phyloP scores from a whole-genome alignment of 2,797 vertebrate genomes.

The Chelon labrosus region DNA sequence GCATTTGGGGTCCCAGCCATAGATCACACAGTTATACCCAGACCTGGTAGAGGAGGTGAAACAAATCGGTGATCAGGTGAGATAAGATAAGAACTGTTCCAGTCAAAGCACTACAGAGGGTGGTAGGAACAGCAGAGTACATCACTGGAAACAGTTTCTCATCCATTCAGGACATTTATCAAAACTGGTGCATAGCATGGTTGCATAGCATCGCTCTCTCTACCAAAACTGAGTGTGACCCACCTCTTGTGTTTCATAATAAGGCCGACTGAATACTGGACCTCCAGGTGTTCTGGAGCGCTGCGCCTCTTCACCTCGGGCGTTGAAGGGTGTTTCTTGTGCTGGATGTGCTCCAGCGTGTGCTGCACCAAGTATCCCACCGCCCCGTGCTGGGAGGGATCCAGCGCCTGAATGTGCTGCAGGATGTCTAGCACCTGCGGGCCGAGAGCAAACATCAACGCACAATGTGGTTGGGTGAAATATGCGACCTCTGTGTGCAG shows the following conservation, averaged over 20 bases:
- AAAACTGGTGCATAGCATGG: too few relatives aligned
- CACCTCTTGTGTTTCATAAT: slow-evolving; percentile 98
- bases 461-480: not conserved
- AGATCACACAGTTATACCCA: slow-evolving; percentile 96
- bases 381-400: slow-evolving; percentile 95
- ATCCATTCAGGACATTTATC: too few relatives aligned
- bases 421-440: slow-evolving; percentile 96
- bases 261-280: slow-evolving; percentile 93
- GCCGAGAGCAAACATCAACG: not conserved
- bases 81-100: too few relatives aligned
- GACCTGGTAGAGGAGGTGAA: slow-evolving; percentile 78
- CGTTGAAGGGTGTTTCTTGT: slow-evolving; percentile 91
- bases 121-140: too few relatives aligned
- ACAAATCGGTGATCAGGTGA: too few relatives aligned
- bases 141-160: too few relatives aligned
- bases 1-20: slow-evolving; percentile 97
- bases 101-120: not conserved
- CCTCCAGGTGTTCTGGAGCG: slow-evolving; percentile 89
- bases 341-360: slow-evolving; percentile 97
- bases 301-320: slow-evolving; percentile 93
- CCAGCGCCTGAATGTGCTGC: slow-evolving; percentile 96
- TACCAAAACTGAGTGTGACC: slow-evolving; percentile 13
- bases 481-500: not conserved
- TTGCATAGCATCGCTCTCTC: too few relatives aligned
- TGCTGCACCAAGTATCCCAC: slow-evolving; percentile 97